Base-by-base conservation (phyloP, 2,888 invertebrate species). In the Sisyra terminalis region DNA sequence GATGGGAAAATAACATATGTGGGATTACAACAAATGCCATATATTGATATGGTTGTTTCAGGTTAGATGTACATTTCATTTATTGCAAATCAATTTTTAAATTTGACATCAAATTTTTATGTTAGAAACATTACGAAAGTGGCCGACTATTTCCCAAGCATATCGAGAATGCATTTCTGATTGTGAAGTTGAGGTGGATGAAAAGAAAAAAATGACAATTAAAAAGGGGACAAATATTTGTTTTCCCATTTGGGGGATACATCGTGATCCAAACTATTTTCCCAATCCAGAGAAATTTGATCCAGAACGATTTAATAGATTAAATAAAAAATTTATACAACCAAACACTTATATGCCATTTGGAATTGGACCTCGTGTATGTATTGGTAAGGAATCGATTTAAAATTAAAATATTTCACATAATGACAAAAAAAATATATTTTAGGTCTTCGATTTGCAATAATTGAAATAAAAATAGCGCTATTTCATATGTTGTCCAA, bases 161-260 rank as follows among this genome's bases (percentile, higher is more conserved):
- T 73, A 74, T 50, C 58, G 74, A 44, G 48, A 59, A 3, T 72
- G 71, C 46, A 58, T 58, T 0, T 68, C 69, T 45, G 50, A 58
- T 0, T 71, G 65, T 45, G 60, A 63, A 11, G 49, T 71, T 48
- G 46, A 60, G 50, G 47, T 64, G 58, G 31, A 13, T 7, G 16
- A 29, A 34, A 13, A 24, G 3, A 24, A 32, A 11, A 18, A 14
- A 24, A 9, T 41, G 14, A 29, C 3, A 4, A 32, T 60, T 1
- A 45, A 54, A 16, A 50, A 53, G 17, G 65, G 60, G 2, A 51
- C 51, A n/a, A 43, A 49, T 0, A 41, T 68, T 2, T 54, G 53
- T 51, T 43, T 66, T 5, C 61, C 66, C 1, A 48, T 58, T 10
- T 51, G 48, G 32, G 61, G 51, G 1, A 47, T 70, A 5, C 69